Conservation (phyloP, 1,140 invertebrate species). For the Pygmarrhopalites habei region DNA sequence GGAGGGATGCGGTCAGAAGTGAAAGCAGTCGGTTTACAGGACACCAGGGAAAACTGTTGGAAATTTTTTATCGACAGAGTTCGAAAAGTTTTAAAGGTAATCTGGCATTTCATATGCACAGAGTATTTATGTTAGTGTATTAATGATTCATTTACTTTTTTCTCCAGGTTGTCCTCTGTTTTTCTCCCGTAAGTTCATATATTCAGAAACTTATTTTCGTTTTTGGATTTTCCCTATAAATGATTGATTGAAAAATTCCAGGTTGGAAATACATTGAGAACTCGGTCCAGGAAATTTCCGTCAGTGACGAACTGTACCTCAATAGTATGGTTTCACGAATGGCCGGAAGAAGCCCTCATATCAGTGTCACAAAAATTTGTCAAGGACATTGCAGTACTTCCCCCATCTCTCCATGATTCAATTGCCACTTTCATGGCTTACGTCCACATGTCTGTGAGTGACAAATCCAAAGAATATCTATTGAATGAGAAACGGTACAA, state of each 20-base stretch:
- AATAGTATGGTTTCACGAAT: slow-evolving; percentile 97
- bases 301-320: slow-evolving; percentile 88
- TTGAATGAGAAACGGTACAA: slow-evolving; percentile 86
- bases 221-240: neutral
- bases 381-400: slow-evolving; percentile 64
- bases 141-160: no score
- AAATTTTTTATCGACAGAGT: no score
- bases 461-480: slow-evolving; percentile 75
- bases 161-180: slow-evolving; percentile 85
- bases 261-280: slow-evolving; percentile 46
- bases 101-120: no score
- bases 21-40: slow-evolving; percentile 65
- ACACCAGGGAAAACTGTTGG: slow-evolving; percentile 93
- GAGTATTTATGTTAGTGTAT: no score
- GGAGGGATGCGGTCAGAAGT: slow-evolving; percentile 80
- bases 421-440: slow-evolving; percentile 88
- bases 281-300: slow-evolving; percentile 88
- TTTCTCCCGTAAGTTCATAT: slow-evolving; percentile 94
- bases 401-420: slow-evolving; percentile 59
- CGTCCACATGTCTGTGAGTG: slow-evolving; percentile 86
- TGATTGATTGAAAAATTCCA: no score
- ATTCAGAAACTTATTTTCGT: slow-evolving; percentile 41
- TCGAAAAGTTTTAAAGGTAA: no score
- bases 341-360: slow-evolving; percentile 91
- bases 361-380: slow-evolving; percentile 85